Evolutionary conservation across 2,113 vertebrate genomes (phyloP).

Genomic region (Syrmaticus mikado): DNA sequence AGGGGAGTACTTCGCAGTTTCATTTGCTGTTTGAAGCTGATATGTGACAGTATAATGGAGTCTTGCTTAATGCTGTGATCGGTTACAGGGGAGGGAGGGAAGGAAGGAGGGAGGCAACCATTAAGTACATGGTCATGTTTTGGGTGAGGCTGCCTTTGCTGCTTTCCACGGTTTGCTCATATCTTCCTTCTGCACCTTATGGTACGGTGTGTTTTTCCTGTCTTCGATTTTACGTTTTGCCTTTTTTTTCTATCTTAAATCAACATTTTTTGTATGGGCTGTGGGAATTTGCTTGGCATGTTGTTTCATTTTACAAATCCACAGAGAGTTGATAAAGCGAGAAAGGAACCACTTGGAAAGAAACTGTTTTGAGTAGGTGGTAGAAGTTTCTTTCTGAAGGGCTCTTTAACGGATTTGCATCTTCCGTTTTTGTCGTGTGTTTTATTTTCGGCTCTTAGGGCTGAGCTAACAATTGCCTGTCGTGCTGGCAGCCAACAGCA

Average conservation of each 20-base stretch:
- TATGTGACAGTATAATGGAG: conserved; percentile 5
- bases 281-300: not conserved
- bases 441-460: not conserved
- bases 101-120: conserved; percentile 3
- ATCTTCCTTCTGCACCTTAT: not conserved
- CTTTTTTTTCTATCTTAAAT: not conserved
- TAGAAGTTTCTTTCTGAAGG: not conserved
- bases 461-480: not conserved
- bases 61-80: not conserved
- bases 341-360: not conserved
- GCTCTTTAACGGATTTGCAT: not conserved
- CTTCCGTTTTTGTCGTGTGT: not conserved
- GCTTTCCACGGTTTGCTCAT: not conserved
- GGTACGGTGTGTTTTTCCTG: not conserved
- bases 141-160: not conserved
- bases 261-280: not conserved
- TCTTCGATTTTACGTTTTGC: not conserved
- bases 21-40: not conserved
- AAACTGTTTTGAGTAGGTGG: not conserved
- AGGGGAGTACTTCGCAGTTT: not conserved
- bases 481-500: not conserved
- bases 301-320: not conserved
- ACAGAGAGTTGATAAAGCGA: not conserved
- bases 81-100: not conserved
- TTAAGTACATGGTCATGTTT: conserved; percentile 23